Base-by-base conservation (phyloP, 2,113 vertebrate genomes). In the Mystacornis crossleyi region DNA sequence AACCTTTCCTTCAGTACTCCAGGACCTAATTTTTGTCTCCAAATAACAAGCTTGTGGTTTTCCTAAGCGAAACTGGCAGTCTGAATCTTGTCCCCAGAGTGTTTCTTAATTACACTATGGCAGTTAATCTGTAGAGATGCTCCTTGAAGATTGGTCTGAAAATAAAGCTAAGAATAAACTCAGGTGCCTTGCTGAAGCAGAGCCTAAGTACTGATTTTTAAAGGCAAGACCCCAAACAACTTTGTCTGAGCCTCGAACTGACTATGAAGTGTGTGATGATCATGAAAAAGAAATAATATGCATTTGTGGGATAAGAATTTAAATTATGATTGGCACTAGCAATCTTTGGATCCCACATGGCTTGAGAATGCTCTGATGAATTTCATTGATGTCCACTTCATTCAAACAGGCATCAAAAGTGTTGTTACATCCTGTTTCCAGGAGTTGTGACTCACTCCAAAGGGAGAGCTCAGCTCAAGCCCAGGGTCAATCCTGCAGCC, bases 401-500 rank as follows among this genome's bases (percentile, higher is more conserved):
- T 92, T 91, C 64, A 98, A 96, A 72, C n/a, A 94, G 19, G 50
- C 40, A 47, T 97, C 79, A 54, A 47, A 95, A 91, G 26, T 48
- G 58, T 48, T 55, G 1, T 94, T 96, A 73, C 86, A 90, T 64
- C 95, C 94, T 4, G 51, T 96, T 75, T 96, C 97, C 90, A 97
- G 80, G 95, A 98, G 93, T 40, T 96, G 55, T 1, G 73, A 97
- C 42, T 94, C 10, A 80, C 95, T 86, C 93, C 80, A 62, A 95
- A 97, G 45, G 97, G 96, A 97, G 96, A 97, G 86, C 89, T 81
- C 69, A 97, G 86, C 90, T 97, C 97, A 79, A 97, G 71, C 42
- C 77, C 15, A 8, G 96, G 96, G 97, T 98, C 97, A 84, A 91
- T 97, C 69, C 95, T 97, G 84, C 96, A 98, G 94, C 92, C 88